phyloP scores from a whole-genome alignment of 2,113 vertebrate genomes.

The Pseudorectes ferrugineus region DNA sequence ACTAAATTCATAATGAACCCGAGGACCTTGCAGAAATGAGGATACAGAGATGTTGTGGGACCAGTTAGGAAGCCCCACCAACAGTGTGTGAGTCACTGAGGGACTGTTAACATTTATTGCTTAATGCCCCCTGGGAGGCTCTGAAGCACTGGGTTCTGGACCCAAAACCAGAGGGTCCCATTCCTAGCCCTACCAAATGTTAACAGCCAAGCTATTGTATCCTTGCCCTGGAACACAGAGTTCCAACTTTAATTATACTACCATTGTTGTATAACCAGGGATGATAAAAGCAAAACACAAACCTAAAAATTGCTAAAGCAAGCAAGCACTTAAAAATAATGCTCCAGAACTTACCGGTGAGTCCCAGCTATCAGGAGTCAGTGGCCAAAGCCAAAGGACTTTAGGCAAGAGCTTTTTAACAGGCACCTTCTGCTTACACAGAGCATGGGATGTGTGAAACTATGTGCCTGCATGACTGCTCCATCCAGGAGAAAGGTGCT shows the following conservation, averaged over 20 bases:
- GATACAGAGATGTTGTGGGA: background rate
- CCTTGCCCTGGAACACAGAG: background rate
- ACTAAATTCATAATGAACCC: background rate
- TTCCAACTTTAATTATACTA: background rate
- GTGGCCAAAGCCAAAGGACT: background rate
- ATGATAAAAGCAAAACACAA: background rate
- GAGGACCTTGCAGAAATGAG: background rate
- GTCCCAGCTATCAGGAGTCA: background rate
- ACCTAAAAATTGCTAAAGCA: background rate
- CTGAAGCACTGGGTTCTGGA: background rate
- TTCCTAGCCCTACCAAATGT: background rate
- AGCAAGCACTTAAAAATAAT: background rate
- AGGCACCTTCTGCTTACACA: background rate
- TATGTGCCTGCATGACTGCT: accelerated
- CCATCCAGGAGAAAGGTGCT: background rate
- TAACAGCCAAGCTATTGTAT: background rate
- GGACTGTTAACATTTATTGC: background rate
- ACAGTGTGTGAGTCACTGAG: background rate
- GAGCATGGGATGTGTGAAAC: accelerated
- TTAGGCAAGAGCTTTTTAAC: background rate
- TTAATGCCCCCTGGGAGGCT: background rate
- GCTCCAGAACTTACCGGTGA: background rate
- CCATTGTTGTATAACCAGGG: background rate
- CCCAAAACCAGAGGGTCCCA: background rate
- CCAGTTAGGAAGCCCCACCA: background rate